Base-by-base conservation (phyloP, 1,140 invertebrate genomes). In the Phocides pigmalion region DNA sequence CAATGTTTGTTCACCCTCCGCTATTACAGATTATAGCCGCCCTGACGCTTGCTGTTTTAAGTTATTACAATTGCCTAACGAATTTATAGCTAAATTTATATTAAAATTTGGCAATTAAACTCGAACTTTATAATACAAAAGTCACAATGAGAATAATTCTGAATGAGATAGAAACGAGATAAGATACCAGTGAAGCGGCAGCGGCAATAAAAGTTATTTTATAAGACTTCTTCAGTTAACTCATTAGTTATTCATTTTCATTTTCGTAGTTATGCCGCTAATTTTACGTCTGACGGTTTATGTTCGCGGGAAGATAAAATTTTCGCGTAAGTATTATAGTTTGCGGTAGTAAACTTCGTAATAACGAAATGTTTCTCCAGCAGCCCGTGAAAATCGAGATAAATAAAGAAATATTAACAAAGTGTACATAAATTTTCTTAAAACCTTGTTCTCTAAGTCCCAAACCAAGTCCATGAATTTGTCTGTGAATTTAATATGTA, bases 161-260 rank as follows among this genome's bases (percentile, higher is more conserved):
- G 59, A 51, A 19, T 17, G 46, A 50, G 44, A 68, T 64, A 62
- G 61, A 59, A 39, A 39, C 8, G 19, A 76, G 72, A 72, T 75
- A 74, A 80, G 72, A 63, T 49, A 61, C 4, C 35, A 41, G 17
- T 69, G 62, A 64, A 70, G 47, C 44, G 46, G 41, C 66, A 51
- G 12, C 47, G 6, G 64, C 62, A 81, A 80, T 84, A 84, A 83
- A 80, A 79, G 63, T 69, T 65, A 68, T 73, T 35, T 51, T 51
- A 65, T 76, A 68, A 79, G 74, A 78, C 77, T 84, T 83, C 68
- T 79, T 74, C 70, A 83, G 70, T 63, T 70, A 67, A 63, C 59
- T 84, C 81, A 84, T 87, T 84, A 82, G 74, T 81, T 76, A 86
- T 87, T 81, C 79, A 87, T 87, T 81, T 78, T 81, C 70, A 81